Evolutionary conservation across 2,113 vertebrate species (phyloP).

Genomic region (Hippocampus mohnikei): DNA sequence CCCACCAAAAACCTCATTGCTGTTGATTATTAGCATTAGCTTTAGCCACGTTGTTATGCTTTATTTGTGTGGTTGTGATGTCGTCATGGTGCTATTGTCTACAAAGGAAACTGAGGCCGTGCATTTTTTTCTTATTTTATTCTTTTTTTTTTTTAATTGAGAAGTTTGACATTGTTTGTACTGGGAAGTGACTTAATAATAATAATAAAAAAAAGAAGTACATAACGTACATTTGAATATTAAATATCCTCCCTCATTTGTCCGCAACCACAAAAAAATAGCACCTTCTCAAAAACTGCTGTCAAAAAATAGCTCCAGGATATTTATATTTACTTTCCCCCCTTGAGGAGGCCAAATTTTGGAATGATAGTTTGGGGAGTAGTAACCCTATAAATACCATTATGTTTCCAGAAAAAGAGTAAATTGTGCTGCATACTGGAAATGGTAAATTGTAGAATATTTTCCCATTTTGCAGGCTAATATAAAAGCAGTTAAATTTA

Average conservation of each 20-base stretch:
- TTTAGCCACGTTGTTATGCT: conserved; percentile 15
- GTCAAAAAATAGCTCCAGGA: neutral
- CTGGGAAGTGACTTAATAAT: conserved; percentile 46
- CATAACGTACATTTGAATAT: conserved; percentile 51
- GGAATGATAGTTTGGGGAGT: no score
- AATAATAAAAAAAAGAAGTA: conserved; percentile 33
- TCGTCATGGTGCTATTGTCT: conserved; percentile 66
- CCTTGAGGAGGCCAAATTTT: no score
- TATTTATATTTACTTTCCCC: neutral
- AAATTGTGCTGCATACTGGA: no score
- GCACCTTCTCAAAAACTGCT: neutral
- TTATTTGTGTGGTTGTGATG: conserved; percentile 21
- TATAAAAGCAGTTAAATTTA: no score
- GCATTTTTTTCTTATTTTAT: conserved; percentile 51
- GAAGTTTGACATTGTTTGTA: conserved; percentile 49
- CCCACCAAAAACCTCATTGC: conserved; percentile 5
- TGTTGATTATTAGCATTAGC: conserved; percentile 47
- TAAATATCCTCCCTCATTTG: neutral
- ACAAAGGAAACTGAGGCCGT: conserved; percentile 57
- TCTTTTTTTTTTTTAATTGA: conserved; percentile 44
- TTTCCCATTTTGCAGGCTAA: no score
- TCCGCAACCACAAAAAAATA: neutral
- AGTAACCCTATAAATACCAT: no score
- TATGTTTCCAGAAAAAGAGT: no score
- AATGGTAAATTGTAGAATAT: no score